phyloP scores from a whole-genome alignment of 2,113 vertebrate genomes.

The Phrynocephalus versicolor region DNA sequence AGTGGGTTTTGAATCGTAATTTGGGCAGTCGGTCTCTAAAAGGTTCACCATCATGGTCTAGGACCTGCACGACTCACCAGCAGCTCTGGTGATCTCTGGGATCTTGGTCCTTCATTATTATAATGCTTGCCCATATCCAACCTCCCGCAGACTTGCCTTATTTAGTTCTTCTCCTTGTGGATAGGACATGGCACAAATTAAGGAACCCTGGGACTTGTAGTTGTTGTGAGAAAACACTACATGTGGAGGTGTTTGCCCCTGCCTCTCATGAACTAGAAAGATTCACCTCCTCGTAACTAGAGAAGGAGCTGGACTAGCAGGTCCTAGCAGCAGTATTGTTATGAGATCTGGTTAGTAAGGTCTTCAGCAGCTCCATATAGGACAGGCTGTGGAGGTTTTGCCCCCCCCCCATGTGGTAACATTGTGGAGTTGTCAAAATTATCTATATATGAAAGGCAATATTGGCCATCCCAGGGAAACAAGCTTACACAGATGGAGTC shows the following conservation, averaged over 20 bases:
- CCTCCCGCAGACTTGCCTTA: neutral
- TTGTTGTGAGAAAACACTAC: neutral
- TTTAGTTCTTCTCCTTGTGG: neutral
- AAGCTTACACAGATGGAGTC: neutral
- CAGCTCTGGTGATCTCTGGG: too few species aligned
- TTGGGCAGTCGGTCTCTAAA: too few species aligned
- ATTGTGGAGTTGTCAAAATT: too few species aligned
- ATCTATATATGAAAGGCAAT: too few species aligned
- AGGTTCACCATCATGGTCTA: too few species aligned
- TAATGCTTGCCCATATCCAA: too few species aligned
- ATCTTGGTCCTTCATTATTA: neutral
- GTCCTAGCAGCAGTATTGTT: too few species aligned
- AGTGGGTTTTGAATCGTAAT: too few species aligned
- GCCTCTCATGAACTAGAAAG: neutral
- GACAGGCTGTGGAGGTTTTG: too few species aligned
- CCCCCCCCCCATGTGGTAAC: too few species aligned
- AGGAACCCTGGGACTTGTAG: neutral
- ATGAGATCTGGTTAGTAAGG: too few species aligned
- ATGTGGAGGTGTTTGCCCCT: neutral
- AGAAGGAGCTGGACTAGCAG: neutral
- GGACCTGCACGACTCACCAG: neutral
- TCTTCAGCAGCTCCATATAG: too few species aligned
- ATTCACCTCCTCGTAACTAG: neutral
- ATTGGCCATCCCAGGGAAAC: neutral
- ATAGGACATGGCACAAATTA: neutral